phyloP scores from a whole-genome alignment of 2,888 invertebrate genomes.

The Autographa pulchrina region DNA sequence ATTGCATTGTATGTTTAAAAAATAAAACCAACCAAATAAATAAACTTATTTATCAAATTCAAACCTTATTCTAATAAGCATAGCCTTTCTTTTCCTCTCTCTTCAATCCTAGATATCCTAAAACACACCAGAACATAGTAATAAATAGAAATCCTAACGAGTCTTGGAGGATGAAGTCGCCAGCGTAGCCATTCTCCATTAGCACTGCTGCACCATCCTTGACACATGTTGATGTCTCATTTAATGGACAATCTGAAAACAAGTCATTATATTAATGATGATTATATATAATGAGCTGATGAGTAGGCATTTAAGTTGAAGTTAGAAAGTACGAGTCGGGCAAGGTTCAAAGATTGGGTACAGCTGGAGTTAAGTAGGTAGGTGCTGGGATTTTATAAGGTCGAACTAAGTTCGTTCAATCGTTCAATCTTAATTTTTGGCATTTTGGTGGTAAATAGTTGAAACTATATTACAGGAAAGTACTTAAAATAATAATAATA shows the following conservation, averaged over 20 bases:
- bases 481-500: no score
- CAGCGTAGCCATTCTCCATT: slow-evolving; percentile 77
- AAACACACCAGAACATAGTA: slow-evolving; percentile 73
- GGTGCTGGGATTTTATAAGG: no score
- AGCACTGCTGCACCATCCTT: slow-evolving; percentile 77
- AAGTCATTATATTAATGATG: neutral
- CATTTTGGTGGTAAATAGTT: no score
- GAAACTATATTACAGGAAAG: no score
- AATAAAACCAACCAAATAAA: neutral
- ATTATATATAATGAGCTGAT: neutral
- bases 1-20: neutral
- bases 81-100: slow-evolving; percentile 83
- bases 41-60: slow-evolving; percentile 8
- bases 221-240: slow-evolving; percentile 72
- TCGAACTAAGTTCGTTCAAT: no score
- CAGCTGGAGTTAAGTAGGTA: no score
- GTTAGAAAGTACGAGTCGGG: no score
- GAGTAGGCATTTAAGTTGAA: no score
- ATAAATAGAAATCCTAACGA: slow-evolving; percentile 73
- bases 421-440: no score
- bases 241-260: slow-evolving; percentile 78
- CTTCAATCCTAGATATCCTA: slow-evolving; percentile 80
- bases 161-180: slow-evolving; percentile 74
- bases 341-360: no score
- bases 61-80: slow-evolving; percentile 70